A percentile compares a stretch with the other conserved stretches of the same genome.
These are phyloP conservation scores for Lomographa bimaculata DNA, from an alignment of 2,888 invertebrate species.

Conservation along the genomic window DNA sequence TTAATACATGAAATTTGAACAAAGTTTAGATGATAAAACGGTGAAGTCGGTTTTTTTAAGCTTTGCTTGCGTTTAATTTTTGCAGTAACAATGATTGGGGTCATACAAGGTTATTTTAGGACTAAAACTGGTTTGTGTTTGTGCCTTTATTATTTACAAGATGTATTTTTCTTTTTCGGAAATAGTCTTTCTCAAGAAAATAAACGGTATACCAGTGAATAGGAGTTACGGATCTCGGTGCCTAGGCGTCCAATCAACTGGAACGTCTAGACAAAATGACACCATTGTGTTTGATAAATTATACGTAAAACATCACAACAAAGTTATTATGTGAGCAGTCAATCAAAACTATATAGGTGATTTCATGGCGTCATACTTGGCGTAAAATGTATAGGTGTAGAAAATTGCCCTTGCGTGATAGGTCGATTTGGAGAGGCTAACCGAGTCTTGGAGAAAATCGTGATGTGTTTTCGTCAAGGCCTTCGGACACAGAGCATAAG, in stretches of 20 bases:
- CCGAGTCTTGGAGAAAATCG: conserved; percentile 36
- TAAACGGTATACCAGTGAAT: conserved; percentile 12
- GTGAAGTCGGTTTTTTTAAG: too few species aligned
- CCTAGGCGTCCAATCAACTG: conserved; percentile 13
- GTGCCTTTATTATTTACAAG: too few species aligned
- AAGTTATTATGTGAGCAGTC: conserved; percentile 7
- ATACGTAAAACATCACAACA: conserved; percentile 2
- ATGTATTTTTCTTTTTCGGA: too few species aligned
- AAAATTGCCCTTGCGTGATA: conserved; percentile 44
- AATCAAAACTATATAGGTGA: neutral
- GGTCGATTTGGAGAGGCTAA: conserved; percentile 42
- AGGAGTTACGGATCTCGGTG: conserved; percentile 18
- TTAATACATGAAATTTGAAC: too few species aligned
- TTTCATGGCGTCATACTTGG: too few species aligned
- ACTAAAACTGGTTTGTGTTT: too few species aligned
- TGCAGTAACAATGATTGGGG: too few species aligned
- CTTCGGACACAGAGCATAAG: too few species aligned
- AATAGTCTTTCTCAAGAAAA: too few species aligned
- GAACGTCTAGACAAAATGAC: conserved; percentile 28
- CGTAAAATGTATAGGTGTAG: neutral
- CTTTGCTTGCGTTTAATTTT: too few species aligned
- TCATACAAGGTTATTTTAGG: too few species aligned
- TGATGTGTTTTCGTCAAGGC: conserved; percentile 36
- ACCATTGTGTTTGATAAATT: conserved; percentile 12
- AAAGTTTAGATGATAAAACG: too few species aligned